Base-by-base conservation (phyloP, 2,113 vertebrate species). In the Malaclemys terrapin region DNA sequence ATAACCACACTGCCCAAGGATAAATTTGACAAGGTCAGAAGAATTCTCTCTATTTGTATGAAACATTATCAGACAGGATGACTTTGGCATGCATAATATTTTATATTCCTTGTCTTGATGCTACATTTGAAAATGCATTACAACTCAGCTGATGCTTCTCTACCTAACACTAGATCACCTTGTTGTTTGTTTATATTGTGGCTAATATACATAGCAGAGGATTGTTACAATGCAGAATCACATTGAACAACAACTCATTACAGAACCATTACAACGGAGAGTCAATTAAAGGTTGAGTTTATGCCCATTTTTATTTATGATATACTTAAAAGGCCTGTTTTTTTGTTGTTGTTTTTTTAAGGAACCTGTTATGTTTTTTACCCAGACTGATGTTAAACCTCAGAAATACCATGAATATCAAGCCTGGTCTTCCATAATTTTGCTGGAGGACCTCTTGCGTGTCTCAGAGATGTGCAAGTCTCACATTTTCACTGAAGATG, bases 11-110 rank as follows among this genome's bases (percentile, higher is more conserved):
- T 94, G 5, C 20, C 80, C 90, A 95, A 93, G 92, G 85, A 90
- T 84, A 94, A 93, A 91, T 84, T 89, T 82, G 80, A 89, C 85
- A 88, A 94, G 52, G 89, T 94, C 95, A 95, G 90, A 97, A 76
- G 82, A 82, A 27, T 59, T 84, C 8, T 86, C 45, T 96, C 31
- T 92, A 82, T 56, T 93, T 89, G 90, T 72, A 92, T 89, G 13
- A 94, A 35, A 80, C 24, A 29, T 86, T 78, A 86, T 62, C 54
- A 93, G 69, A 78, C 20, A 59, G 79, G 76, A 49, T 78, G 86
- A 80, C 35, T 62, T 0, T 4, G 8, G 29, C 72, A 80, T 84
- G 90, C 90, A n/a, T 35, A 65, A 22, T 45, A 87, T 76, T 89
- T 94, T 86, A 62, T 89, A 72, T 56, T 89, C 16, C 35, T 82